Evolutionary conservation across 2,888 invertebrate species (phyloP).

Genomic region (Bursaphelenchus okinawaensis): DNA sequence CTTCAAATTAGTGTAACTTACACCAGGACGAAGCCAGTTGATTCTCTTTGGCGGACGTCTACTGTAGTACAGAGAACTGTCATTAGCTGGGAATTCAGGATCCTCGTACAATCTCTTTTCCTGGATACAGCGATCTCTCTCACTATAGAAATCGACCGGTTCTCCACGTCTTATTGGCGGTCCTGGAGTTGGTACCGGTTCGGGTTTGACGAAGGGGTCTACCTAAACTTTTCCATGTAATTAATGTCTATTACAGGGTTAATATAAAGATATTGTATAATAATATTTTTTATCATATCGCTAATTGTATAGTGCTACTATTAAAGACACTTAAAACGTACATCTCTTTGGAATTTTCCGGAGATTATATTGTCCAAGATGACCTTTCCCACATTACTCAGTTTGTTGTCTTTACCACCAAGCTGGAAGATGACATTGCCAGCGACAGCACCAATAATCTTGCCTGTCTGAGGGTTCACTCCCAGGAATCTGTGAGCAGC

Average conservation of each 20-base stretch:
- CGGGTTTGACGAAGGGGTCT: constrained; percentile 33
- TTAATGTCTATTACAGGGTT: not conserved
- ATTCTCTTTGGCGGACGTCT: constrained; percentile 76
- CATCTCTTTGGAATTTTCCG: constrained; percentile 8
- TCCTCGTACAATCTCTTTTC: constrained; percentile 76
- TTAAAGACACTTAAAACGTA: not conserved
- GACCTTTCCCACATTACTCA: constrained; percentile 56
- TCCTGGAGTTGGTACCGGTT: constrained; percentile 36
- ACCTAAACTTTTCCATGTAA: too few species aligned
- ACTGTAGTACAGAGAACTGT: constrained; percentile 78
- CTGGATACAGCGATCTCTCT: constrained; percentile 69
- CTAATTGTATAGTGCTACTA: not conserved
- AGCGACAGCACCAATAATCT: constrained; percentile 54
- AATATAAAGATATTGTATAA: not conserved
- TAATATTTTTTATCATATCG: not conserved
- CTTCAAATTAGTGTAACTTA: too few species aligned
- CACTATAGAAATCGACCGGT: constrained; percentile 66
- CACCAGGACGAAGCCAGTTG: constrained; percentile 86
- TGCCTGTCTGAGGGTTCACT: constrained; percentile 53
- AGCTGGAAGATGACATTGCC: constrained; percentile 56
- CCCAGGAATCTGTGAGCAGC: constrained; percentile 57
- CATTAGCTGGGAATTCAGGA: constrained; percentile 77
- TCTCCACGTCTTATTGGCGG: constrained; percentile 31
- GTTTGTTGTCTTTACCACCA: constrained; percentile 57
- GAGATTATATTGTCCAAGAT: constrained; percentile 57